phyloP scores from a whole-genome alignment of 1,140 invertebrate species.

The Drosophila setifemur region DNA sequence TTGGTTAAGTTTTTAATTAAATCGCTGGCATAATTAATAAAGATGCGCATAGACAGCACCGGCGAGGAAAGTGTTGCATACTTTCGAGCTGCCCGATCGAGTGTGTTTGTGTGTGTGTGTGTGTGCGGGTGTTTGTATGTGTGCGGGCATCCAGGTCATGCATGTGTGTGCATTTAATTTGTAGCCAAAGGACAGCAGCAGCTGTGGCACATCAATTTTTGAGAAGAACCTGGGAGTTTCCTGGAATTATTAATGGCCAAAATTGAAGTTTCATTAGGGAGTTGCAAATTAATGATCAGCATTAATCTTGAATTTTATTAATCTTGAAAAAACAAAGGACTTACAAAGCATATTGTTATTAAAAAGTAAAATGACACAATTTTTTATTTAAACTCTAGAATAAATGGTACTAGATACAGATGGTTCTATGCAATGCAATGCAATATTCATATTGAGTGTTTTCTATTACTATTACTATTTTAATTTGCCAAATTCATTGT shows the following conservation, averaged over 20 bases:
- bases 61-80: constrained; percentile 53
- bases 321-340: no score
- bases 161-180: constrained; percentile 18
- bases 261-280: no score
- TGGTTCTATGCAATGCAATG: no score
- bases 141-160: constrained; percentile 19
- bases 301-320: no score
- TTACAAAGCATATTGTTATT: no score
- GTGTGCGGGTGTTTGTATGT: background rate
- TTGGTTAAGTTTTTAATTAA: constrained; percentile 68
- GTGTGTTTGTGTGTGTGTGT: background rate
- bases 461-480: no score
- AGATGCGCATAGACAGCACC: constrained; percentile 42
- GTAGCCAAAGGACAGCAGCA: constrained; percentile 10
- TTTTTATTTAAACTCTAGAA: no score
- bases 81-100: constrained; percentile 25
- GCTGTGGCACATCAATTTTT: constrained; percentile 7
- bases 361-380: no score
- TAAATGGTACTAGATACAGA: no score
- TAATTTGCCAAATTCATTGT: no score
- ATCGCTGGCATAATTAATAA: constrained; percentile 64
- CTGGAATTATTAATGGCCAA: background rate
- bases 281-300: no score
- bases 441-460: no score
- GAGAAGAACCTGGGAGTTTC: background rate